phyloP scores from a whole-genome alignment of 2,113 vertebrate species.

The Furnarius figulus region DNA sequence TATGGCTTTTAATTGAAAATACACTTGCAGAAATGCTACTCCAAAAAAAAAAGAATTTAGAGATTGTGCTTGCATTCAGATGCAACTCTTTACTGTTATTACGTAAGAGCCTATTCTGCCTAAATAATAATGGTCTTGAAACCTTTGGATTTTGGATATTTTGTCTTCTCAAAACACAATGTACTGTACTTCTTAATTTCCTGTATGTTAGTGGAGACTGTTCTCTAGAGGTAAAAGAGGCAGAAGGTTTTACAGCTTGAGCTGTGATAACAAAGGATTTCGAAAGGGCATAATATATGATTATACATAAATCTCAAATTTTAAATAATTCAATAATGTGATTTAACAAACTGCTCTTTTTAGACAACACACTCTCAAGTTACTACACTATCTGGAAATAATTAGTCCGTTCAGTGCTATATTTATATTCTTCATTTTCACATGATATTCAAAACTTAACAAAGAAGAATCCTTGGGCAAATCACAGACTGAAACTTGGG shows the following conservation, averaged over 20 bases:
- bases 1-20: not conserved
- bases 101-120: not conserved
- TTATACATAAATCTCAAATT: not conserved
- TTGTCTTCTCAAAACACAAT: not conserved
- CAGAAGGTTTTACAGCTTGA: not conserved
- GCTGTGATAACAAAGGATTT: constrained; percentile 46
- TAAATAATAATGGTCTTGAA: not conserved
- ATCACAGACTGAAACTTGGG: not conserved
- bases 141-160: not conserved
- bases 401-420: not conserved
- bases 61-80: not conserved
- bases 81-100: not conserved
- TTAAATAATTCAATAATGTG: not conserved
- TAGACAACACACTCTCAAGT: not conserved
- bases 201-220: not conserved
- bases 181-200: not conserved
- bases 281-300: not conserved
- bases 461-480: not conserved
- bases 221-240: not conserved
- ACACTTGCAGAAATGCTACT: not conserved
- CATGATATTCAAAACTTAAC: not conserved
- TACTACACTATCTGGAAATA: not conserved
- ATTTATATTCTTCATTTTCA: constrained; percentile 5
- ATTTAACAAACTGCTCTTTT: not conserved
- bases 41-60: not conserved